A percentile compares a stretch with the other conserved stretches of the same genome.
These are phyloP conservation scores for Metopia argyrocephala DNA, from an alignment of 2,888 invertebrate species.

Conservation along the genomic window DNA sequence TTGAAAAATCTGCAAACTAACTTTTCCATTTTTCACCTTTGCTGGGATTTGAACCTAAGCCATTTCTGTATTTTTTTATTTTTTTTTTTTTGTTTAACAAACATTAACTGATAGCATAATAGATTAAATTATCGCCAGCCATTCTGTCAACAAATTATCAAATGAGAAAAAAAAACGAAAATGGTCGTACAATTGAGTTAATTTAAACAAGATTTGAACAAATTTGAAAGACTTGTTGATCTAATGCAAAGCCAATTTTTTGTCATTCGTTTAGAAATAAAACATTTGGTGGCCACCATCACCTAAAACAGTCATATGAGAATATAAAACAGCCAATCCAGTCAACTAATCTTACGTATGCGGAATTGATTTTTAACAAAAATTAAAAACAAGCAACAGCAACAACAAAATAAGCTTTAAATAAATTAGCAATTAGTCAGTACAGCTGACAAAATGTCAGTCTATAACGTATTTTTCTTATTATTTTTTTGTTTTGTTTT, in stretches of 20 bases:
- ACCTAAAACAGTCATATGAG: no score
- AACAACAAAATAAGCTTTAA: conserved; percentile 7
- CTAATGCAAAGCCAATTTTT: conserved; percentile 45
- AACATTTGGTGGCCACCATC: no score
- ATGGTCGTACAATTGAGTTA: no score
- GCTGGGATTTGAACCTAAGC: no score
- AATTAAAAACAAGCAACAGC: conserved; percentile 71
- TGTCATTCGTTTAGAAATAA: no score
- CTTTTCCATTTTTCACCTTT: no score
- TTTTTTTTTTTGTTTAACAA: conserved; percentile 20
- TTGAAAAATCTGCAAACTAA: no score
- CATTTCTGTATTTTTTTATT: no score
- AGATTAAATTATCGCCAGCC: not conserved
- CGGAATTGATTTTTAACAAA: conserved; percentile 73
- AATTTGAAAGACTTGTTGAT: conserved; percentile 39
- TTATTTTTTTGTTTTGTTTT: conserved; percentile 37
- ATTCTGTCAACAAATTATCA: not conserved
- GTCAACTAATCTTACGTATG: conserved; percentile 69
- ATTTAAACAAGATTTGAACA: not conserved
- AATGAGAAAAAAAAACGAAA: no score
- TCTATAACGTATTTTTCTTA: conserved; percentile 18
- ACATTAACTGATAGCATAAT: no score
- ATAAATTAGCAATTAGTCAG: conserved; percentile 17
- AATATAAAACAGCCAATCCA: not conserved
- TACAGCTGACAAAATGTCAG: not conserved